These are phyloP conservation scores for Scomberomorus guttatus DNA, from an alignment of 2,797 vertebrate species.

Conservation along the genomic window DNA sequence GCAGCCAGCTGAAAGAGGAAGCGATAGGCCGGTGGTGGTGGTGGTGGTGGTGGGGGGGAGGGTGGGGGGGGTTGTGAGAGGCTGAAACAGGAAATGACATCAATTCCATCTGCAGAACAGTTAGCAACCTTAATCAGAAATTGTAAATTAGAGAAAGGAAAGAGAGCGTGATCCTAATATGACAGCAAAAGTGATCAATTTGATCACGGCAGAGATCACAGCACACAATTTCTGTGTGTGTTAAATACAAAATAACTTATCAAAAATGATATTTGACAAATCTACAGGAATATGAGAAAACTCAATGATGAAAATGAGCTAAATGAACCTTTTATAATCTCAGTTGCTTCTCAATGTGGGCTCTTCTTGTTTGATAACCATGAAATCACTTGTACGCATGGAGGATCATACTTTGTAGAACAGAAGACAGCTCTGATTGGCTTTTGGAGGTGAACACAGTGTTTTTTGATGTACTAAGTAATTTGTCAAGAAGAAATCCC, in stretches of 20 bases:
- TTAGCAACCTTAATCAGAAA: conserved; percentile 52
- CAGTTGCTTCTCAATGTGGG: conserved; percentile 12
- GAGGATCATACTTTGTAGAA: conserved; percentile 20
- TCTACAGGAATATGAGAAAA: neutral
- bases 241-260: conserved; percentile 5
- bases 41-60: conserved; percentile 22
- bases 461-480: conserved; percentile 28
- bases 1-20: conserved; percentile 82
- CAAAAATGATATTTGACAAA: neutral
- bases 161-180: neutral
- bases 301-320: conserved; percentile 4
- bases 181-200: neutral
- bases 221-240: too few species aligned
- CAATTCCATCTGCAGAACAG: conserved; percentile 65
- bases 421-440: conserved; percentile 26
- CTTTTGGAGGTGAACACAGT: conserved; percentile 33
- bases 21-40: conserved; percentile 45
- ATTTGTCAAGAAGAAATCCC: conserved; percentile 34
- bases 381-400: conserved; percentile 23
- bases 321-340: conserved; percentile 3
- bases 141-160: neutral
- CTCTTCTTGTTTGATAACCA: neutral
- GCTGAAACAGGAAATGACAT: conserved; percentile 82
- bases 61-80: conserved; percentile 25
- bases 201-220: too few species aligned